Base-by-base conservation (phyloP, 1,140 invertebrate species). In the Asobara japonica region DNA sequence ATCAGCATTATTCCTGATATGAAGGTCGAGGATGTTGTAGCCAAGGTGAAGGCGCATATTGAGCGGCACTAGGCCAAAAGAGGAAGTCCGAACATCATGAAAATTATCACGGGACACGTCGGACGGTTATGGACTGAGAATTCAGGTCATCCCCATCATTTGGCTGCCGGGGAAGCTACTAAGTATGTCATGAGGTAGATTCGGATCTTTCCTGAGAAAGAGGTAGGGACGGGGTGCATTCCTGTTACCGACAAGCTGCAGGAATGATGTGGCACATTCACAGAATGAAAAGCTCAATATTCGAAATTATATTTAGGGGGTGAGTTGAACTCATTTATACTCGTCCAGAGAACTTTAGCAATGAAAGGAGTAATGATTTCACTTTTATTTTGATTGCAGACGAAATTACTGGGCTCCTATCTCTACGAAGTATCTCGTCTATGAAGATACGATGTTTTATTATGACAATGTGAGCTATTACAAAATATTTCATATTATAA, bases 241-340 rank as follows among this genome's bases (percentile, higher is more conserved):
- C 97, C 97, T 6, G 94, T 99, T 51, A 98, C 97, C 97, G 3
- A 92, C 96, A 80, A 97, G 98, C 61, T 91, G 93, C 74, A 93
- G 93, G 70, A 97, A 99, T 86, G 98, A 99, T 89, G 97, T 97
- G 73, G 97, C 97, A 71, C 98, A 99, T 89, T 98, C 97, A 0
- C 98, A 99, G 87, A 99, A 99, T 89, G 98, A 99, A 86, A 99
- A 99, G 86, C 90, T 99, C 75, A 93, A 98, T 88, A 88, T 94
- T 68, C 89, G 89, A 64, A 99, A 98, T 87, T 99, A 98, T 80
- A 97, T 98, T 77, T 91, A 97, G 88, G 97, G 97, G 73, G 96
- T 98, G 89, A 91, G 92, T 89, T 45, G 2, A 65, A 16, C n/a
- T n/a, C n/a, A n/a, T n/a, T n/a, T n/a, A n/a, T n/a, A n/a, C n/a